Conservation (phyloP, 2,113 vertebrate species). For the Aegithalos caudatus region DNA sequence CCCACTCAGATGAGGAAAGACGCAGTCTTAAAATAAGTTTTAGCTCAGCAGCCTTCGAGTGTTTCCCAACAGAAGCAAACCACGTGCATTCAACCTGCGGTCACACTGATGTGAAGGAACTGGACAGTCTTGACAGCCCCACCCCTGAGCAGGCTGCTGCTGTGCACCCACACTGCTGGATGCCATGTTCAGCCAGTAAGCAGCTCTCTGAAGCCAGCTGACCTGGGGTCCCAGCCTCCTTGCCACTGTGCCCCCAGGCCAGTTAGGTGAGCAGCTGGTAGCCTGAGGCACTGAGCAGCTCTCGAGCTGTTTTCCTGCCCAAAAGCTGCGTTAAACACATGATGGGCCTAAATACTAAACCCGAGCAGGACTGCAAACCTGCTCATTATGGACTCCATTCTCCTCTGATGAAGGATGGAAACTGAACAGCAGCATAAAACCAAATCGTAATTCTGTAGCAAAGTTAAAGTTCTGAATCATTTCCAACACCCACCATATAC, state of each 20-base stretch:
- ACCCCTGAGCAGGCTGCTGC: background rate
- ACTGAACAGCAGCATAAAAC: background rate
- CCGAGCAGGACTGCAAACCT: background rate
- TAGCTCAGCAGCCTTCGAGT: background rate
- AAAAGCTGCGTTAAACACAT: background rate
- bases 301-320: background rate
- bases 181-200: background rate
- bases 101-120: background rate
- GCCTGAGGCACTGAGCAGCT: background rate
- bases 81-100: background rate
- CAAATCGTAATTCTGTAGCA: background rate
- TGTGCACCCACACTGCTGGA: rapidly evolving
- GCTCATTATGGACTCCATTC: background rate
- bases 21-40: background rate
- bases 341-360: background rate
- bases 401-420: background rate
- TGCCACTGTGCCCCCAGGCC: background rate
- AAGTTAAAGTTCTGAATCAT: background rate
- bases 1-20: background rate
- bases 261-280: slow-evolving; percentile 5
- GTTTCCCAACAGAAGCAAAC: background rate
- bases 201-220: background rate
- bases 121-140: background rate
- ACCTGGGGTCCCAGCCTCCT: background rate
- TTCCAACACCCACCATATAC: background rate